These are phyloP conservation scores for Merops nubicus DNA, from an alignment of 2,113 vertebrate genomes.

Conservation along the genomic window DNA sequence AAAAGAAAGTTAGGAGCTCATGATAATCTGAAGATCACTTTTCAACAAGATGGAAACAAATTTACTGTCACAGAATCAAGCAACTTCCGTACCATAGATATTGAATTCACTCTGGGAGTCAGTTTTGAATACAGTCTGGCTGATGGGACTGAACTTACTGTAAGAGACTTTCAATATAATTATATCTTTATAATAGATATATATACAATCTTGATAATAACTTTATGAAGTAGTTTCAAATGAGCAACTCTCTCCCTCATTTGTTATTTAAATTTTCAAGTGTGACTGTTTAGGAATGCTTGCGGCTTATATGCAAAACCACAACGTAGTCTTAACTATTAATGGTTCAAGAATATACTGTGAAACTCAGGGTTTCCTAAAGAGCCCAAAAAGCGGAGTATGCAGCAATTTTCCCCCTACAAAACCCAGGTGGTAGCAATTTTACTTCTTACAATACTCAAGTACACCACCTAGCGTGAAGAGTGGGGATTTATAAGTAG, in stretches of 20 bases:
- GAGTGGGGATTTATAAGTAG: background rate
- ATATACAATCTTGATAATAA: too few relatives aligned
- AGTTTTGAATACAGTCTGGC: conserved; percentile 84
- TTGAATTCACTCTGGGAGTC: conserved; percentile 86
- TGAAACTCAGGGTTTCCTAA: background rate
- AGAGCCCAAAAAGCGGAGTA: background rate
- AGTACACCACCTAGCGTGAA: background rate
- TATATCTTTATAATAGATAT: background rate
- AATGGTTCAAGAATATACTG: background rate
- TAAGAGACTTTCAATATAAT: conserved; percentile 67
- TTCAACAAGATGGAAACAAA: conserved; percentile 86
- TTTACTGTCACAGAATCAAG: conserved; percentile 89
- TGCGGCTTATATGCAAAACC: background rate
- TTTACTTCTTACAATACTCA: background rate
- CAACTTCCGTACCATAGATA: conserved; percentile 82
- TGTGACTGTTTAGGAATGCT: background rate
- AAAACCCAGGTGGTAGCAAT: background rate
- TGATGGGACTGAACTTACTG: conserved; percentile 88
- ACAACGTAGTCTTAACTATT: background rate
- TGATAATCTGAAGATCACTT: conserved; percentile 87
- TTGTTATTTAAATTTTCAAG: background rate
- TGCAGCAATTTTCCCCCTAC: background rate
- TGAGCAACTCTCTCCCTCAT: background rate
- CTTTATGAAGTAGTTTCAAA: background rate
- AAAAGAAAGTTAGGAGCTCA: conserved; percentile 90